Base-by-base conservation (phyloP, 2,113 vertebrate species). In the Labrus mixtus region DNA sequence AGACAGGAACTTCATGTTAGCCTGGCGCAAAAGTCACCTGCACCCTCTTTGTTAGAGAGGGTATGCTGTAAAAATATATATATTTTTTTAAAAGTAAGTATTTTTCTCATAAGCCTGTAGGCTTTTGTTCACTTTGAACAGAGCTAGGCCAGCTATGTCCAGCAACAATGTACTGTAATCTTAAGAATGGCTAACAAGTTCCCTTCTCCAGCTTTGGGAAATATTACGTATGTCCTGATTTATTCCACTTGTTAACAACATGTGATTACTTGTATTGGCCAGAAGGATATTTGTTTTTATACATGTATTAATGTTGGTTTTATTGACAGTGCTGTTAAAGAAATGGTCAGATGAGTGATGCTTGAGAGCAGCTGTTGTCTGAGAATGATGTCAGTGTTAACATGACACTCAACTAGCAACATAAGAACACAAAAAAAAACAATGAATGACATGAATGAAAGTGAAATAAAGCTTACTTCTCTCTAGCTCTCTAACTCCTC, bases 401-500 rank as follows among this genome's bases (percentile, higher is more conserved):
- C 43, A 16, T 48, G 46, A 17, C 16, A 48, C 16, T 17, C 16
- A 48, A 19, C 17, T 48, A 15, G 15, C 46, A 48, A 17, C 7
- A 6, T 19, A 48, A 15, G 6, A 48, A 15, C 46, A 48, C 46
- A 48, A 3, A 48, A 15, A 16, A 17, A 48, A 4, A 48, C 58
- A 39, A 19, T 6, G 3, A 59, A 66, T 43, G 37, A 73, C 29
- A 11, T 0, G 10, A 11, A 58, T 5, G n/a, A 6, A 60, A 22
- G 41, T 10, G 20, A 62, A 57, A 36, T 7, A 36, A 16, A n/a
- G n/a, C n/a, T n/a, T n/a, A n/a, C n/a, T n/a, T n/a, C n/a, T n/a
- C n/a, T n/a, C n/a, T n/a, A n/a, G 10, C 46, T 48, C 15, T 41
- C 20, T 11, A 29, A 62, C 62, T 79, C 36, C 10, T n/a, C 62